Evolutionary conservation across 2,888 invertebrate species (phyloP).

Genomic region (Ochlodes sylvanus): DNA sequence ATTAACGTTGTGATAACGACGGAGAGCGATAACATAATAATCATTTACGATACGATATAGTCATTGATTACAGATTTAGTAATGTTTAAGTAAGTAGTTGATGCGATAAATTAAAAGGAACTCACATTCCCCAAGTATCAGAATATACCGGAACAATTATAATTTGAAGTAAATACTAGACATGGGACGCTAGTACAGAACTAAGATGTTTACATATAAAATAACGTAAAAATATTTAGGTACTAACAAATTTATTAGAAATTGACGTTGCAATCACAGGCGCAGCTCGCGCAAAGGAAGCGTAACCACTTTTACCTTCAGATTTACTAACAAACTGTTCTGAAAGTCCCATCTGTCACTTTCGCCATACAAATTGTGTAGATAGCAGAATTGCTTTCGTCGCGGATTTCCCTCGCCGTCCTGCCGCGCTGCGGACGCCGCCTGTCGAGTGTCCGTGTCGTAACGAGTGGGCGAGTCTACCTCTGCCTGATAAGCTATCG

Average conservation of each 20-base stretch:
- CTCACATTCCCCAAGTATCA: neutral
- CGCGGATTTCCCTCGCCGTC: constrained; percentile 11
- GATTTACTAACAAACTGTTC: neutral
- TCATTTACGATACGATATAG: neutral
- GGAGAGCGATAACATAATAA: neutral
- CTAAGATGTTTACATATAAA: too few relatives aligned
- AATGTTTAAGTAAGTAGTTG: neutral
- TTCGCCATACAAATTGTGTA: constrained; percentile 26
- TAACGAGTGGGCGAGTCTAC: constrained; percentile 10
- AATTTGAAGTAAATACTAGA: neutral
- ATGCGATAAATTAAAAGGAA: neutral
- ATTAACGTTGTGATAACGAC: constrained; percentile 5
- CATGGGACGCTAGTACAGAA: too few relatives aligned
- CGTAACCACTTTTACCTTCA: constrained; percentile 1
- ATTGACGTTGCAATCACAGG: neutral
- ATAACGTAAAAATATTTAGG: neutral
- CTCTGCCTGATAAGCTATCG: constrained; percentile 19
- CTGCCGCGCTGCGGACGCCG: neutral
- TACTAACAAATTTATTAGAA: neutral
- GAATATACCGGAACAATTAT: neutral
- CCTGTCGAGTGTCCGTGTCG: constrained; percentile 14
- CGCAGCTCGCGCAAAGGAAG: neutral
- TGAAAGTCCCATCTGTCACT: constrained; percentile 17
- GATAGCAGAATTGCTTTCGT: constrained; percentile 7
- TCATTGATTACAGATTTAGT: neutral